Evolutionary conservation across 2,888 invertebrate genomes (phyloP).

Genomic region (Adelognathus sp.): DNA sequence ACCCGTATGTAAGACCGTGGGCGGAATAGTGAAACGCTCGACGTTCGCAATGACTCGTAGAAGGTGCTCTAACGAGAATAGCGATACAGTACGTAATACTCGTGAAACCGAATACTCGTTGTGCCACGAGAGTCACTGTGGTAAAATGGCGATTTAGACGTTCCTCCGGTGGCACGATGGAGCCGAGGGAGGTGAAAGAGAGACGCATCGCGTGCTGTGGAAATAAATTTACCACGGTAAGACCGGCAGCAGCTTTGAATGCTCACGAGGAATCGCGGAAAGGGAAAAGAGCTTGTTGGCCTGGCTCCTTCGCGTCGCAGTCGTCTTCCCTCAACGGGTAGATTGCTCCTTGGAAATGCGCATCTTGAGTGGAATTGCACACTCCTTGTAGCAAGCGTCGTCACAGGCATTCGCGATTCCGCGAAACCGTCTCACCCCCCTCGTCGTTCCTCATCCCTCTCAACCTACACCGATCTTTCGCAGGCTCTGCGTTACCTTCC

Average conservation of each 20-base stretch:
- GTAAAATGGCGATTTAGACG: slow-evolving; percentile 56
- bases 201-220: slow-evolving; percentile 42
- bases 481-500: not conserved
- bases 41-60: slow-evolving; percentile 25
- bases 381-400: slow-evolving; percentile 52
- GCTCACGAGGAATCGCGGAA: slow-evolving; percentile 8
- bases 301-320: slow-evolving; percentile 24
- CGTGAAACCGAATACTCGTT: slow-evolving; percentile 22
- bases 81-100: slow-evolving; percentile 3
- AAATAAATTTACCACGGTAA: slow-evolving; percentile 58
- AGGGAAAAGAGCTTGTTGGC: slow-evolving; percentile 18
- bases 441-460: not conserved
- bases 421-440: slow-evolving; percentile 21
- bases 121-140: slow-evolving; percentile 30
- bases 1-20: not conserved
- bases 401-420: slow-evolving; percentile 47
- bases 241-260: slow-evolving; percentile 54
- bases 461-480: not conserved
- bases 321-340: slow-evolving; percentile 21
- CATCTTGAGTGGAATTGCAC: slow-evolving; percentile 59
- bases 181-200: not conserved
- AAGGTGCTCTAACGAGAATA: slow-evolving; percentile 45
- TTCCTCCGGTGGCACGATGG: slow-evolving; percentile 16
- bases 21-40: not conserved
- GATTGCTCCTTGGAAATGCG: slow-evolving; percentile 58